Base-by-base conservation (phyloP, 2,113 vertebrate species). In the Desmodus rotundus region DNA sequence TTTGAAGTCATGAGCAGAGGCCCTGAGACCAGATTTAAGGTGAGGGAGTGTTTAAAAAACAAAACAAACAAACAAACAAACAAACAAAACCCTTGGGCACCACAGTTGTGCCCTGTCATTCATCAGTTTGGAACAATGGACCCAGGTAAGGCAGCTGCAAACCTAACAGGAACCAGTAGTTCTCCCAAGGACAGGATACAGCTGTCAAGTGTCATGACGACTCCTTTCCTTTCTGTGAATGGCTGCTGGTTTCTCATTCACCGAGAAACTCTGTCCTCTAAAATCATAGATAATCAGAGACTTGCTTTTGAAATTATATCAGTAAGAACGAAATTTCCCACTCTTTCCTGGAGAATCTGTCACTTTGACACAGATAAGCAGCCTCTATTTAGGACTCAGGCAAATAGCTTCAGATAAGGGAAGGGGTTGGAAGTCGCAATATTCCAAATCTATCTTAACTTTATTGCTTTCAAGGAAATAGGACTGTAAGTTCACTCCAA, bases 81-180 rank as follows among this genome's bases (percentile, higher is more conserved):
- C 19, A 84, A 94, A 93, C 61, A 81, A 80, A 74, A n/a, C 24
- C 65, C 10, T 36, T 50, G 47, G 56, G 74, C 26, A 86, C 73
- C 68, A 95, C 78, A 91, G 82, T 67, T 78, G 43, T 89, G 58
- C 11, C 45, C 52, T 63, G 84, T 92, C 88, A 92, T 81, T 94
- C 78, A 95, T 73, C 15, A 77, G 67, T 22, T 41, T 77, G 15
- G 33, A 89, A 89, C 82, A 94, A 95, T 0, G 89, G 85, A 82
- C 31, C 80, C 36, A 78, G 52, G 92, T 38, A 83, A 95, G 15
- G 33, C 74, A 73, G 74, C 72, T 76, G 83, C 50, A 96, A 89
- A 70, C 12, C 77, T 96, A 77, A 83, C 24, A 88, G 19, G 83
- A 94, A 88, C 63, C 20, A 76, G 9, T 87, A 83, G 87, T 88